Evolutionary conservation across 1,140 invertebrate genomes (phyloP), one percentile per base, ranked within the genome.

Genomic region (Cardiocondyla obscurior): DNA sequence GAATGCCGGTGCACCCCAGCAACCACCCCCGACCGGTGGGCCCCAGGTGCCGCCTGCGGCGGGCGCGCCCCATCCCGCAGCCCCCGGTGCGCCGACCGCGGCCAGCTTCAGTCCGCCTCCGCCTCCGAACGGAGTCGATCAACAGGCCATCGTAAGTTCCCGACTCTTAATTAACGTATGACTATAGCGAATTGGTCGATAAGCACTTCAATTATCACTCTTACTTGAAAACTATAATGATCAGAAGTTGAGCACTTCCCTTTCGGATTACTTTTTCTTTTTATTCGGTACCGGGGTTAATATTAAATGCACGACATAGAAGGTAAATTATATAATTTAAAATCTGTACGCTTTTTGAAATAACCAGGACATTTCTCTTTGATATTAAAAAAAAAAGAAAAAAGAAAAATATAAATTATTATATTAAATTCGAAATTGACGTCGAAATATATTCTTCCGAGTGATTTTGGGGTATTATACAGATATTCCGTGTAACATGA

Each of bases 111-210:
- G 93, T 86, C 93, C 93, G 28, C 93, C 93, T 51, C 92, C 93
- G 36, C 92, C 93, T 5, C 91, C 93, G 0, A 94, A 94, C 81
- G 92, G 92, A 19, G 93, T 93, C n/a, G 93, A 94, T 90, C 93
- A 93, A 86, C 93, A 94, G 70, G 93, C 92, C 42, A 93, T 94
- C 30, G 93, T 94, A 77, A 93, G 92, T 91, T 7, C 14, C 33
- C 2, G 16, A 25, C 10, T 67, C 33, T 67, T 39, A 67, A 67
- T 77, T 65, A 65, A 67, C 12, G 57, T 16, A 39, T 39, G 36
- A 30, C 12, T 22, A 19, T n/a, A 19, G 22, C n/a, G 28, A 42
- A 25, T 55, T 4, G 7, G 0, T 72, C 16, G 22, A 58, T 58
- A 8, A 69, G 22, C 33, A 28, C 46, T 51, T 69, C 28, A 6